Percentiles rank a stretch among this genome's conserved stretches.
Conservation (phyloP, 2,113 vertebrate species). For the Andinoacara biseriatus region DNA sequence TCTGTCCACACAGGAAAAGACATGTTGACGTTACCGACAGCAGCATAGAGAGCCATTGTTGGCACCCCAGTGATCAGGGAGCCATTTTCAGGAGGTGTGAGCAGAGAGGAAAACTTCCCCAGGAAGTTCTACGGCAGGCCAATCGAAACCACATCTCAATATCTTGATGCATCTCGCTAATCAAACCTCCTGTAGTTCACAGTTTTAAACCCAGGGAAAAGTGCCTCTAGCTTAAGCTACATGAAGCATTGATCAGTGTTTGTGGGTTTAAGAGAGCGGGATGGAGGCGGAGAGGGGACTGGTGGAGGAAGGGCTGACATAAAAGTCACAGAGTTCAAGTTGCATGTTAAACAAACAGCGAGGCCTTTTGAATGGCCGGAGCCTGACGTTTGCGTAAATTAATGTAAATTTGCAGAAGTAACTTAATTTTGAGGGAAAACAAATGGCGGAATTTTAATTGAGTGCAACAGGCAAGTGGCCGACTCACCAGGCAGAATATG, state of each 20-base stretch:
- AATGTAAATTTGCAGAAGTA: constrained; percentile 82
- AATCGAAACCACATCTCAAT: constrained; percentile 66
- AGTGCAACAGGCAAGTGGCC: constrained; percentile 62
- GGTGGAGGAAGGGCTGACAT: constrained; percentile 46
- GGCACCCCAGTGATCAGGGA: constrained; percentile 24
- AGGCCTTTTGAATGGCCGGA: constrained; percentile 61
- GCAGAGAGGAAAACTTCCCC: constrained; percentile 53
- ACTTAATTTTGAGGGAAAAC: constrained; percentile 82
- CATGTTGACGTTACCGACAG: constrained; percentile 37
- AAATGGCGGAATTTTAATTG: constrained; percentile 81
- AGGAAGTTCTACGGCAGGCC: constrained; percentile 45
- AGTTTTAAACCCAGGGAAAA: constrained; percentile 46
- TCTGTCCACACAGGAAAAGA: constrained; percentile 56
- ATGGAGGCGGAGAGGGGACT: constrained; percentile 11
- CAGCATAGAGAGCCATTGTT: constrained; percentile 65
- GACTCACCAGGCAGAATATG: constrained; percentile 53
- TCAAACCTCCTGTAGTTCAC: constrained; percentile 48
- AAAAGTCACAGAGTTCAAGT: constrained; percentile 74
- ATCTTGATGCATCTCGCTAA: constrained; percentile 53
- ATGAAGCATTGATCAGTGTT: constrained; percentile 37
- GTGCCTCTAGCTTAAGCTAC: constrained; percentile 55
- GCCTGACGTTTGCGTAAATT: constrained; percentile 76
- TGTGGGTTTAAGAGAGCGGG: constrained; percentile 32
- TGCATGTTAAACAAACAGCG: constrained; percentile 81
- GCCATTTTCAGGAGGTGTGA: constrained; percentile 27